phyloP scores from a whole-genome alignment of 2,113 vertebrate genomes.

The Haemorhous mexicanus region DNA sequence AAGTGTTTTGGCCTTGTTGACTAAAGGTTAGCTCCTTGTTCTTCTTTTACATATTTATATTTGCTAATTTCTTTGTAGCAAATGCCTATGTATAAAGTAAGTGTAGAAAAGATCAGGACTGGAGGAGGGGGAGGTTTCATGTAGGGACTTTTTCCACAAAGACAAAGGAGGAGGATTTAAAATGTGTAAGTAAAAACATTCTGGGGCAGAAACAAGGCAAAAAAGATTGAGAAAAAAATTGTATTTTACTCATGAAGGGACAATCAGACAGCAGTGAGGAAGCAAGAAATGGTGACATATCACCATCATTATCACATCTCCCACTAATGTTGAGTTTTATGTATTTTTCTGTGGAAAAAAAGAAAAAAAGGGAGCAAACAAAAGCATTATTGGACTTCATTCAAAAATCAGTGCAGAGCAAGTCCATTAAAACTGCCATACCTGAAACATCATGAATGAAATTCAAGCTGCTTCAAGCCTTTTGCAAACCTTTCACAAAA shows the following conservation, averaged over 20 bases:
- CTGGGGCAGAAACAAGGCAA: background rate
- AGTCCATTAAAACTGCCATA: slow-evolving; percentile 19
- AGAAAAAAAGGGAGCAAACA: background rate
- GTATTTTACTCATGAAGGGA: background rate
- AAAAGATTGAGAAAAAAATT: background rate
- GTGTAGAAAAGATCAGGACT: background rate
- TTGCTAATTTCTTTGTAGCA: background rate
- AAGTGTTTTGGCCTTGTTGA: background rate
- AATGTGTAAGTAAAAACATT: background rate
- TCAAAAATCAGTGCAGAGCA: background rate
- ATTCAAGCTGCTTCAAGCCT: slow-evolving; percentile 30
- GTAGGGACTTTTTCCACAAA: background rate
- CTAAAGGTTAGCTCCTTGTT: background rate
- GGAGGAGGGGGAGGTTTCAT: background rate
- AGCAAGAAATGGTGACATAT: background rate
- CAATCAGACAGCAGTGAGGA: background rate
- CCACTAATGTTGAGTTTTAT: background rate
- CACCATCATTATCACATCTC: background rate
- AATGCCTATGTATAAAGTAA: background rate
- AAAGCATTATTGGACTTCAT: background rate
- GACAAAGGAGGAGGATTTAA: background rate
- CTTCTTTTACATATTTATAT: background rate
- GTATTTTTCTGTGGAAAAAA: background rate
- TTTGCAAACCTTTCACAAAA: background rate
- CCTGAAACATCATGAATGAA: background rate